Evolutionary conservation across 2,113 vertebrate species (phyloP), one percentile per base, ranked within the genome.

Genomic region (Sylvietta virens): DNA sequence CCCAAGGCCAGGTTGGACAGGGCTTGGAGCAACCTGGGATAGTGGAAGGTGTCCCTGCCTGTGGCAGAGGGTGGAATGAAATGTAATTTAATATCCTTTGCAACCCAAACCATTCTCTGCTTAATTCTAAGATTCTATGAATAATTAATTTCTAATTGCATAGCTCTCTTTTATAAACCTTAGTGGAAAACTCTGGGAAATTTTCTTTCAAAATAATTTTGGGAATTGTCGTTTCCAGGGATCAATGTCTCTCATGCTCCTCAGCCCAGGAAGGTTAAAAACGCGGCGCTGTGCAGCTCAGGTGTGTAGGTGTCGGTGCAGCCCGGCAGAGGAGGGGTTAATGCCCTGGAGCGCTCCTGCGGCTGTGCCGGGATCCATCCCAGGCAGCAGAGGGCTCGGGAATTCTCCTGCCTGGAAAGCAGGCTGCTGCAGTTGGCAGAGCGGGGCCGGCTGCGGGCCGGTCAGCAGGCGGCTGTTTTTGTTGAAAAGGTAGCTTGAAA

Each of bases 401-500:
- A 39, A 67, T 47, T 39, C 33, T 33, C 7, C 58, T 26, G 83
- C 62, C 65, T 70, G 86, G 84, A 89, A 74, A 51, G 50, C 82
- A 53, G 77, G 6, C 1, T 7, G 4, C 62, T 51, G 64, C 81
- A 35, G 37, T 72, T 53, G 5, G 64, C 47, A 50, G 77, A 54
- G 40, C 0, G 0, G 2, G 50, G 92, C 86, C 0, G 33, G 48
- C 81, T 92, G 88, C 95, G 94, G 77, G 64, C 82, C 50, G 10
- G 65, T 87, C 61, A 92, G 77, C 84, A 77, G 90, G 54, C 31
- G 76, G 96, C 91, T 97, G 54, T 44, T 73, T 81, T 81, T 91
- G 78, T 93, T 93, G 95, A 96, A 48, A 88, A 92, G 94, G 91
- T 92, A 91, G 91, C 94, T 94, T 96, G 95, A 97, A 94, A 97